Evolutionary conservation across 2,888 invertebrate species (phyloP).

Genomic region (Platycnemis pennipes): DNA sequence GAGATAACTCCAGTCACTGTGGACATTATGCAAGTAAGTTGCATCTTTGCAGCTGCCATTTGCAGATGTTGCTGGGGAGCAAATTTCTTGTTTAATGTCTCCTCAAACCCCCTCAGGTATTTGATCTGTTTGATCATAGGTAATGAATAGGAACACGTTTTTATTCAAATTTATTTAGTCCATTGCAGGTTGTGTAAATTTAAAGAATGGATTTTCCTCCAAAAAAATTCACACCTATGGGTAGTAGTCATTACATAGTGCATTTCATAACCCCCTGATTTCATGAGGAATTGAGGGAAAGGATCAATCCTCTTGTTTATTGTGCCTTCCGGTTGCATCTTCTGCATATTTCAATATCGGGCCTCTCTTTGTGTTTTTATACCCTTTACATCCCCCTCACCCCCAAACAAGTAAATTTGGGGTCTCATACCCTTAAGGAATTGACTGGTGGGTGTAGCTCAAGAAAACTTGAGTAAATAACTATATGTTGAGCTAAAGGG

Average conservation of each 20-base stretch:
- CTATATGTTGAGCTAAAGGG: neutral
- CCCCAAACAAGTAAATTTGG: conserved; percentile 48
- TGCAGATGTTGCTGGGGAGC: neutral
- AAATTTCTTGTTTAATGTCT: neutral
- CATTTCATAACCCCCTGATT: conserved; percentile 7
- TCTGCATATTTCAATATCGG: conserved; percentile 29
- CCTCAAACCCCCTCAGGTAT: conserved; percentile 31
- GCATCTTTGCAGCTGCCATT: neutral
- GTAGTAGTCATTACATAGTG: neutral
- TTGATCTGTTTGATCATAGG: conserved; percentile 2
- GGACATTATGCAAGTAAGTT: conserved; percentile 20
- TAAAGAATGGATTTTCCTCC: neutral
- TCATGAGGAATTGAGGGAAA: neutral
- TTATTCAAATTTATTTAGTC: neutral
- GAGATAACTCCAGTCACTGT: conserved; percentile 48
- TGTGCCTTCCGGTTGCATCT: conserved; percentile 27
- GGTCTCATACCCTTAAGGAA: conserved; percentile 7
- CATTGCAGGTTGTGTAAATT: neutral
- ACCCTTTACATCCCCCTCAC: conserved; percentile 53
- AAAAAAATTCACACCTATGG: neutral
- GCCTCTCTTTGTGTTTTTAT: conserved; percentile 20
- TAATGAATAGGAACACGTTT: neutral
- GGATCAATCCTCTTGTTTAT: conserved; percentile 11
- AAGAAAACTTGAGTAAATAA: neutral
- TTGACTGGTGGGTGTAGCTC: neutral